These are phyloP conservation scores for Cuculus canorus DNA, from an alignment of 2,797 vertebrate species.

Conservation along the genomic window DNA sequence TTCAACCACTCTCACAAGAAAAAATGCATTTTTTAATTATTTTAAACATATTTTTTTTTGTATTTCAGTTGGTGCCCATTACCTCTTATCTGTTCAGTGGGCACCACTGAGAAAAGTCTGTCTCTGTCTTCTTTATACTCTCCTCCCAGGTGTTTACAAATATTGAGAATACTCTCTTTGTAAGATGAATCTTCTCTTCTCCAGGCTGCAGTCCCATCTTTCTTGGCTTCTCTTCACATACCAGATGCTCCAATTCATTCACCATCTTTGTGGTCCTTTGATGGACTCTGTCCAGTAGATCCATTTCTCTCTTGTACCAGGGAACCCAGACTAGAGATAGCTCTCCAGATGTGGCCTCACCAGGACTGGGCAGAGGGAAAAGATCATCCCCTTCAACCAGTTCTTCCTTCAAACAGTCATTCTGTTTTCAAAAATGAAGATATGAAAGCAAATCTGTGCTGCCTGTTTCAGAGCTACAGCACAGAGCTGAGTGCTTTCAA, in stretches of 20 bases:
- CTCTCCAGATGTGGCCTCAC: neutral
- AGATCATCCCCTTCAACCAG: neutral
- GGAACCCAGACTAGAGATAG: neutral
- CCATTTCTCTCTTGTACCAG: neutral
- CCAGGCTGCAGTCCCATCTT: neutral
- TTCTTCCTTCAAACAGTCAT: neutral
- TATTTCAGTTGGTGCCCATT: fast-evolving
- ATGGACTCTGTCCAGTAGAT: neutral
- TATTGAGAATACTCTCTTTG: neutral
- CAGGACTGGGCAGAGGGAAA: neutral
- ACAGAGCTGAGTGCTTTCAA: neutral
- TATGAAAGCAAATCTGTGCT: neutral
- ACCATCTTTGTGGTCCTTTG: neutral
- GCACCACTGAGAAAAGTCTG: neutral
- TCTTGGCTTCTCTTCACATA: neutral
- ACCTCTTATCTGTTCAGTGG: neutral
- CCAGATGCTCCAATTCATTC: neutral
- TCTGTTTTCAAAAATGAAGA: neutral
- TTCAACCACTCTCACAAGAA: neutral
- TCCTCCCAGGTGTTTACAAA: neutral
- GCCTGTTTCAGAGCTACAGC: neutral
- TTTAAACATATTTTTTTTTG: neutral
- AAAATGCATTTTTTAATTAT: neutral
- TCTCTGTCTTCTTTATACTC: neutral
- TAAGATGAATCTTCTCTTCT: neutral